These are phyloP conservation scores for Myrmecobius fasciatus DNA, from an alignment of 2,113 vertebrate genomes.

Conservation along the genomic window DNA sequence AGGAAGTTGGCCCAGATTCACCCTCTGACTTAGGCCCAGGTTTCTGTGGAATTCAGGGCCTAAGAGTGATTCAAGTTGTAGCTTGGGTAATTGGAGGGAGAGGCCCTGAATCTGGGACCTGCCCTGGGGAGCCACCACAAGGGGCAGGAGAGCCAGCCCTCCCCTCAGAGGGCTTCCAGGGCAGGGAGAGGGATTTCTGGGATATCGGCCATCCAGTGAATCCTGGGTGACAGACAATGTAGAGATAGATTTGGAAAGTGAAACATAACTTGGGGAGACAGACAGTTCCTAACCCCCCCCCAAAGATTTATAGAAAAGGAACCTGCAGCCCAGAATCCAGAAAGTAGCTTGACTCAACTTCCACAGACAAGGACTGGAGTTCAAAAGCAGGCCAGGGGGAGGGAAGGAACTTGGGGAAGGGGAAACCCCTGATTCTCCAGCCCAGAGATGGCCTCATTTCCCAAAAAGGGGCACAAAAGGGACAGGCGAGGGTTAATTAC, in stretches of 20 bases:
- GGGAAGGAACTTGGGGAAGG: background rate
- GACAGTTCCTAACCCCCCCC: no score
- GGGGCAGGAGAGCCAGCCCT: slow-evolving; percentile 46
- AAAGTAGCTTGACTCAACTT: background rate
- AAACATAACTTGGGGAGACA: background rate
- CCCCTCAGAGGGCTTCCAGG: background rate
- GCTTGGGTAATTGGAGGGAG: background rate
- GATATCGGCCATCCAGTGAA: background rate
- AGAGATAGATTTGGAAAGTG: background rate
- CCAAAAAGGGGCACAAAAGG: background rate
- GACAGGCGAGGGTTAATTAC: background rate
- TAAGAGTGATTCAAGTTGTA: background rate
- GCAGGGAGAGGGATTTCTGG: slow-evolving; percentile 4
- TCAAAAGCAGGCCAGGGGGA: no score
- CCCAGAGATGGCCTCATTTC: background rate
- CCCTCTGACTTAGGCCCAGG: background rate
- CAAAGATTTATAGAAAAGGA: background rate
- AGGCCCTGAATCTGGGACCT: background rate
- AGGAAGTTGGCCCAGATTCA: background rate
- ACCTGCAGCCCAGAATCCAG: background rate
- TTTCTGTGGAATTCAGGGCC: background rate
- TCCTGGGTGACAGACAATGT: background rate
- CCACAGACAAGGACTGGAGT: background rate
- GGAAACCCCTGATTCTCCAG: background rate
- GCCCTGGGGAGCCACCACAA: background rate